Evolutionary conservation across 2,888 invertebrate species (phyloP), one percentile per base, ranked within the genome.

Genomic region (Perizoma affinitatum): DNA sequence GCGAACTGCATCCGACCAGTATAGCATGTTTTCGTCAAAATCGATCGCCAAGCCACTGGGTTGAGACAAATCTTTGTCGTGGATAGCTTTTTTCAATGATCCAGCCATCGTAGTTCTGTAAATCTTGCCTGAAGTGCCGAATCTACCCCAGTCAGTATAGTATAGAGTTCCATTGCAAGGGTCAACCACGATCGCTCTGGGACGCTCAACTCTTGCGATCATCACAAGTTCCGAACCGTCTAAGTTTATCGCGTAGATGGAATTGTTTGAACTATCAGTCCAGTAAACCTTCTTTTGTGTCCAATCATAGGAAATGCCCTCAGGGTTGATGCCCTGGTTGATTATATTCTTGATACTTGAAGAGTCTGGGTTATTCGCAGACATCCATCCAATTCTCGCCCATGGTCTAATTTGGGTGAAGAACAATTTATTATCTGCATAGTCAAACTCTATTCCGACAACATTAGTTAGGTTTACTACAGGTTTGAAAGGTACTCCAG

Each of bases 251-350:
- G 98, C 97, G 76, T 98, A 98, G 58, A 98, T 98, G 8, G 97
- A 97, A 74, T 97, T 97, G 73, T 98, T 98, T 0, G 97, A 96
- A 36, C 98, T 97, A 78, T 99, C 99, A 0, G 99, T 98, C 98
- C 98, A 99, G 84, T 99, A 99, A 42, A 99, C 95, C 84, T 98
- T 99, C 81, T 97, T 97, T 72, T 98, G 98, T 0, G 99, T 97
- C 99, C 99, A 99, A 80, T 99, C 99, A 80, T 98, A 98, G 0
- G 98, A 97, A 65, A 98, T 96, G 5, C 98, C 98, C 84, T 98
- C 98, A 0, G 98, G 98, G 85, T 97, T 98, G 56, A 98, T 97
- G 33, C 96, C 96, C 78, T 95, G 95, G 70, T 87, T 95, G 40
- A 97, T 94, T 1, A 97, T 94, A 57, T 94, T 95, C 48, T 94